phyloP scores from a whole-genome alignment of 2,888 invertebrate genomes.

The Drosophila nigritarsus region DNA sequence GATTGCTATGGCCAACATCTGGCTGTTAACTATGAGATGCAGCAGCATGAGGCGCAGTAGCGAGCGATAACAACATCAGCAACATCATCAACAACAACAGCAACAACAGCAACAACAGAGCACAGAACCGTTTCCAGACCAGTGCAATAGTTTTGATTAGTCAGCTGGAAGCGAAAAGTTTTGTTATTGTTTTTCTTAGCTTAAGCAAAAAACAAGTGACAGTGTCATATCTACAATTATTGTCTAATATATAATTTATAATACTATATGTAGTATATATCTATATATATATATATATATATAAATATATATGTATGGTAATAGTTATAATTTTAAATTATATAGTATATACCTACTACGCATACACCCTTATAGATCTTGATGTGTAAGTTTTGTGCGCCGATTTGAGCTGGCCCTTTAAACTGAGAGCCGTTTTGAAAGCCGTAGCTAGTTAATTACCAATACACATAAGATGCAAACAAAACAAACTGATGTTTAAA shows the following conservation, averaged over 20 bases:
- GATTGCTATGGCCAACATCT: constrained; percentile 72
- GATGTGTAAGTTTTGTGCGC: constrained; percentile 23
- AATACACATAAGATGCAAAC: constrained; percentile 43
- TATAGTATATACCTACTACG: constrained; percentile 27
- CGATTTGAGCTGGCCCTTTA: constrained; percentile 2
- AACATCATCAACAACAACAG: constrained; percentile 16
- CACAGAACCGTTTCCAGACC: constrained; percentile 57
- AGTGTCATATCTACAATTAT: constrained; percentile 82
- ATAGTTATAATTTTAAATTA: constrained; percentile 74
- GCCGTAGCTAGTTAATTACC: constrained; percentile 56
- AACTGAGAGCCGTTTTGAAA: constrained; percentile 39
- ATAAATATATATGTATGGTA: constrained; percentile 44
- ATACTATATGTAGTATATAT: constrained; percentile 22
- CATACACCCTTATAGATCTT: constrained; percentile 22
- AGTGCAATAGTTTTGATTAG: constrained; percentile 74
- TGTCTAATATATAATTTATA: constrained; percentile 60
- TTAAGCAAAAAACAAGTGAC: constrained; percentile 68
- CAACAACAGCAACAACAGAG: constrained; percentile 29
- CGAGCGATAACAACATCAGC: constrained; percentile 16
- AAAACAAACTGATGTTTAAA: constrained; percentile 35
- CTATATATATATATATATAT: constrained; percentile 19
- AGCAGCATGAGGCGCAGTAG: constrained; percentile 42
- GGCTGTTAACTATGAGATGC: constrained; percentile 55
- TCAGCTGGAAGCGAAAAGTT: constrained; percentile 61
- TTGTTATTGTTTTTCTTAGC: constrained; percentile 48